Evolutionary conservation across 2,113 vertebrate genomes (phyloP), one percentile per base, ranked within the genome.

Genomic region (Formicarius rufipectus): DNA sequence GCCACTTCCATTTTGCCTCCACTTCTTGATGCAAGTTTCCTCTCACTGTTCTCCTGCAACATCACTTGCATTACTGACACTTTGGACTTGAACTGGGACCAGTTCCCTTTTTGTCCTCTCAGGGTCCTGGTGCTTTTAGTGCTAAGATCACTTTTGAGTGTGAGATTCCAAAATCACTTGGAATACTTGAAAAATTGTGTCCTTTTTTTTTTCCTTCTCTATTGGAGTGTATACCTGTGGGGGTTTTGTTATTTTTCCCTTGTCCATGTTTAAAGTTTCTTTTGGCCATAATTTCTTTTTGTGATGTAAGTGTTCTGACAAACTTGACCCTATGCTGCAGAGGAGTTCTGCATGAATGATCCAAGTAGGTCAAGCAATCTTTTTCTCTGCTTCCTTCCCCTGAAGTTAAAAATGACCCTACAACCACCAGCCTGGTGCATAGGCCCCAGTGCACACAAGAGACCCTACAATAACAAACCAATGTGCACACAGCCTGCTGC

Each of bases 261-360:
- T 60, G 33, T 47, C 37, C 31, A 16, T 27, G 47, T 83, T 80
- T 77, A 84, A 86, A 62, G 64, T 84, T 81, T 93, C 55, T 94
- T 88, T 78, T 68, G 83, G 83, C 39, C 24, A 5, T 77, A 71
- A 68, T 74, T 87, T 67, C 77, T 60, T 74, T 52, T 23, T 78
- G 79, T 90, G 85, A 93, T 71, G 33, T 80, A 77, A 93, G 68
- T 60, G 64, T 72, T 93, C 90, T 90, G 86, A 84, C 83, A 92
- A 84, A 93, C 42, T 33, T 82, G 93, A 90, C 90, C 76, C 68
- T 78, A 5, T 0, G 9, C 72, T 73, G 37, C 88, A 68, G 56
- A 81, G 56, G 76, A 90, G 82, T 95, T 93, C 95, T 94, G 93
- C 86, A 66, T 4, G 56, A 94, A 79, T 75, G 92, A 96, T 50